Evolutionary conservation across 2,888 invertebrate species (phyloP).

Genomic region (Villa cingulata): DNA sequence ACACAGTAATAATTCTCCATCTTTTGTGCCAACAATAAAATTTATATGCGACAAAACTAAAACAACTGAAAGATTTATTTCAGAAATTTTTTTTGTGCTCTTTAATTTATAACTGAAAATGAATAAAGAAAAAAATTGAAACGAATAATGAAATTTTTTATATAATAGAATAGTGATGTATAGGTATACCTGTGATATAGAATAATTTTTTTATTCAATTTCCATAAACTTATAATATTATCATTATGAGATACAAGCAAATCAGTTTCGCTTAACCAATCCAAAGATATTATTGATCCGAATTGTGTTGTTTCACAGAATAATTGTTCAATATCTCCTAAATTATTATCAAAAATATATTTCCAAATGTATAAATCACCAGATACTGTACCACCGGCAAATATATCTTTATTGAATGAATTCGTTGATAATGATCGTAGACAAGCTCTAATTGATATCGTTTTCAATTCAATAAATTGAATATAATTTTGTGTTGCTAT

Average conservation of each 20-base stretch:
- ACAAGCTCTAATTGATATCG: constrained; percentile 28
- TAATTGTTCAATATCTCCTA: constrained; percentile 23
- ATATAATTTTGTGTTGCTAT: constrained; percentile 22
- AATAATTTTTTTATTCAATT: constrained; percentile 20
- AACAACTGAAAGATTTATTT: constrained; percentile 22
- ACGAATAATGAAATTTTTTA: background rate
- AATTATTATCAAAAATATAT: constrained; percentile 15
- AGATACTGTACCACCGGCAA: constrained; percentile 30
- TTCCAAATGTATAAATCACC: constrained; percentile 32
- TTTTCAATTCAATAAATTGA: constrained; percentile 23
- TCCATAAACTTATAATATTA: constrained; percentile 28
- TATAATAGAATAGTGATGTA: background rate
- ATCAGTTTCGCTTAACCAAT: constrained; percentile 26
- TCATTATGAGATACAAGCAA: constrained; percentile 28
- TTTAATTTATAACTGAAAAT: background rate
- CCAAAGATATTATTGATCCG: constrained; percentile 27
- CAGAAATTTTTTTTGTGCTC: background rate
- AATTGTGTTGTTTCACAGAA: constrained; percentile 22
- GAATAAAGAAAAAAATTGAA: background rate
- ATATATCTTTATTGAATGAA: constrained; percentile 27
- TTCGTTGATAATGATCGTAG: constrained; percentile 27
- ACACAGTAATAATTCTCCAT: constrained; percentile 30
- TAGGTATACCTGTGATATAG: constrained; percentile 22
- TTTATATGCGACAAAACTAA: constrained; percentile 21
- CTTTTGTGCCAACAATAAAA: constrained; percentile 29